Evolutionary conservation across 2,888 invertebrate species (phyloP), one percentile per base, ranked within the genome.

Genomic region (Doris montereyensis): DNA sequence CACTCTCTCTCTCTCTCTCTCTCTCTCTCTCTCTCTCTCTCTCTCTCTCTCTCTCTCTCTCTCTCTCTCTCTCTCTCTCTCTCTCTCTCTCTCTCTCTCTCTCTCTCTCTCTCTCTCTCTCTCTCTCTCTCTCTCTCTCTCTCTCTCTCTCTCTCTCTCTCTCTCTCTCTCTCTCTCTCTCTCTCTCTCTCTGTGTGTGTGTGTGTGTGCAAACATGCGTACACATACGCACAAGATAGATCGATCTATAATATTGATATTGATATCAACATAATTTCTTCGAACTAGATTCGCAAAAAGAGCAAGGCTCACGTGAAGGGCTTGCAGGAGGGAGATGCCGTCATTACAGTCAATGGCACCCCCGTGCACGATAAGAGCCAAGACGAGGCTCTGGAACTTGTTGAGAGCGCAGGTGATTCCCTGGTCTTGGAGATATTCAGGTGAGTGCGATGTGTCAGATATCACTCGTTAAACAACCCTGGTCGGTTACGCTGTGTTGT

Each of bases 341-440:
- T 91, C n/a, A 81, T 90, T 10, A 85, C 85, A 78, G 88, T 91
- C 80, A 91, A 91, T 84, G 88, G 90, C 34, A 76, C 85, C 30
- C 83, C 84, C 34, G 86, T 89, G 77, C 81, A 84, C 35, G 88
- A 88, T 75, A 87, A 87, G 81, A 86, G 85, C 30, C 90, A 91
- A 78, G 85, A 86, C 71, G 86, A 87, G 62, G 91, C 90, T 74
- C 89, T 91, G 88, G 87, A 87, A 26, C 84, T 90, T 60, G 86
- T 91, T 17, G 91, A 91, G 41, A 80, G 83, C 71, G 85, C 88
- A 4, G 85, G 86, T 1, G 84, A 86, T 41, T 76, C 83, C 26
- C 85, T 91, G 28, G 80, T 79, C 58, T 83, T 91, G 67, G 86
- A 88, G 57, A 83, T 91, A 10, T 84, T 82, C 81, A 90, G 91